Evolutionary conservation across 2,797 vertebrate species (phyloP).

Genomic region (Lepilemur septentrionalis): DNA sequence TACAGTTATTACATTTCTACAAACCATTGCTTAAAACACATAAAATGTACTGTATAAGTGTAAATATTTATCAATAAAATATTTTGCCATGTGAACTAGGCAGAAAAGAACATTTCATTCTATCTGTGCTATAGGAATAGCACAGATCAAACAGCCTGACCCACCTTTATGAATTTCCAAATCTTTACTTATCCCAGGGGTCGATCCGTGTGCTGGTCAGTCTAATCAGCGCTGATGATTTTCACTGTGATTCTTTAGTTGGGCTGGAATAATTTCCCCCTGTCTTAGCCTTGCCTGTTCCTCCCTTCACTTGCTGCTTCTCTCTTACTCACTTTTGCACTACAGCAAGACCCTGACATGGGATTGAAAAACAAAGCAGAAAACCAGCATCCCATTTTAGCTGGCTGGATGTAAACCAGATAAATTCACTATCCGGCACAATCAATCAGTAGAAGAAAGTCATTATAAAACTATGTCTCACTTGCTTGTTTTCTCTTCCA

Average conservation of each 20-base stretch:
- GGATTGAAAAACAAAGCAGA: conserved; percentile 30
- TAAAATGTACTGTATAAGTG: not conserved
- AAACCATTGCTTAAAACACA: not conserved
- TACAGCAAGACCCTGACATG: not conserved
- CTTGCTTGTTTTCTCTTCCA: conserved; percentile 55
- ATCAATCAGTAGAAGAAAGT: conserved; percentile 57
- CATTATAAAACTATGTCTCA: conserved; percentile 52
- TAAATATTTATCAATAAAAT: not conserved
- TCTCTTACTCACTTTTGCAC: not conserved
- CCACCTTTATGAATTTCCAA: not conserved
- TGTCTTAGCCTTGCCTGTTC: not conserved
- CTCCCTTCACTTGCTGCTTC: not conserved
- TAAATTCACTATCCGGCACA: conserved; percentile 20
- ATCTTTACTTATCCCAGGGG: not conserved
- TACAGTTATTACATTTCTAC: not conserved
- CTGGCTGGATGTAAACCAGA: conserved; percentile 33
- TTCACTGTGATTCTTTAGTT: not conserved
- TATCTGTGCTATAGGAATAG: not conserved
- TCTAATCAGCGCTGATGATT: not conserved
- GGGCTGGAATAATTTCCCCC: not conserved
- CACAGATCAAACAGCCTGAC: not conserved
- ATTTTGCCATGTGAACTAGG: not conserved
- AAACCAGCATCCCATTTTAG: not conserved
- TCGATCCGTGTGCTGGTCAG: not conserved
- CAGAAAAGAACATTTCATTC: conserved; percentile 23